Conservation (phyloP, 2,113 vertebrate species). For the Acanthochromis polyacanthus region DNA sequence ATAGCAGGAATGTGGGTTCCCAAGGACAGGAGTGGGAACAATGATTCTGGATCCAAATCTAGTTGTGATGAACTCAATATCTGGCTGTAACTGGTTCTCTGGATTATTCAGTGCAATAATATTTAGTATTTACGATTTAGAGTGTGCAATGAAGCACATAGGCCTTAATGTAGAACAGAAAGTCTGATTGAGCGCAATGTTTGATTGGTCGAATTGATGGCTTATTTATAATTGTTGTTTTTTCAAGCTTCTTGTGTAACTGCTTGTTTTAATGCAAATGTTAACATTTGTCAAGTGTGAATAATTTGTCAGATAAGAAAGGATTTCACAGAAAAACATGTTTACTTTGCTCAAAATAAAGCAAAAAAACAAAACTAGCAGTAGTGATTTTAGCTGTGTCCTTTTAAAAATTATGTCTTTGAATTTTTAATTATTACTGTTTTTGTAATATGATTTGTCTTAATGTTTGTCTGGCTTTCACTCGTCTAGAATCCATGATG, state of each 20-base stretch:
- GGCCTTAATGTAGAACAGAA: too few species aligned
- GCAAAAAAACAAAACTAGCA: neutral
- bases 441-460: constrained; percentile 8
- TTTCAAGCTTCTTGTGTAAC: neutral
- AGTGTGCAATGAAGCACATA: too few species aligned
- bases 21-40: neutral
- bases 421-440: neutral
- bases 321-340: neutral
- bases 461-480: constrained; percentile 21
- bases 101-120: neutral
- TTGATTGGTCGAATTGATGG: neutral
- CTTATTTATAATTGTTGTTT: neutral
- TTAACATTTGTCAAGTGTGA: neutral
- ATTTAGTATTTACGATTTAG: too few species aligned
- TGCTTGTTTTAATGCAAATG: neutral
- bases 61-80: too few species aligned
- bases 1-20: neutral
- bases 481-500: constrained; percentile 69
- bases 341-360: neutral
- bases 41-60: neutral
- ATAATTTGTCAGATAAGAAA: neutral
- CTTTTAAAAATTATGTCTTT: too few species aligned
- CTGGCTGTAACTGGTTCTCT: neutral
- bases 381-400: neutral
- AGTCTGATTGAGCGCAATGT: neutral